Conservation (phyloP, 2,113 vertebrate species). For the Cryptomyrus ogoouensis region DNA sequence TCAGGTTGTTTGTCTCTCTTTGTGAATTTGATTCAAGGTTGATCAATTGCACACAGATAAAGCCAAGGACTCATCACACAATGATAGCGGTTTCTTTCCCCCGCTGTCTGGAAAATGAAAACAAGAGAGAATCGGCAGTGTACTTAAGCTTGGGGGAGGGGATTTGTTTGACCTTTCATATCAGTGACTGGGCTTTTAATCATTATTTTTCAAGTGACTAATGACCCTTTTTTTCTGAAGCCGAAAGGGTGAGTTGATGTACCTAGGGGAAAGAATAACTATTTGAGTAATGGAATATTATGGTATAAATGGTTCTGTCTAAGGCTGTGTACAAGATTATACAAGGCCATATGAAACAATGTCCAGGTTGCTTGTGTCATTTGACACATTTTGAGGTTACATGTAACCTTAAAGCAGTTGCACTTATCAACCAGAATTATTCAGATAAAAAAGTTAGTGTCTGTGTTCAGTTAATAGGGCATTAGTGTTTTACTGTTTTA, state of each 20-base stretch:
- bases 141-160: not conserved
- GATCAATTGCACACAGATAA: conserved; percentile 5
- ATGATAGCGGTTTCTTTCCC: not conserved
- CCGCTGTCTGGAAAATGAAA: not conserved
- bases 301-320: not conserved
- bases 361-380: not conserved
- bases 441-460: not conserved
- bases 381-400: not conserved
- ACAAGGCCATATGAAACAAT: not conserved
- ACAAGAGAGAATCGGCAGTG: not conserved
- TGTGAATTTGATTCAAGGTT: conserved; percentile 1
- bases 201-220: not conserved
- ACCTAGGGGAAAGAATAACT: not conserved
- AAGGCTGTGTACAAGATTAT: not conserved
- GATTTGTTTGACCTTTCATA: not conserved
- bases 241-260: not conserved
- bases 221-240: not conserved
- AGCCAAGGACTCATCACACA: not conserved
- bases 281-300: not conserved
- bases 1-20: not conserved
- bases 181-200: not conserved
- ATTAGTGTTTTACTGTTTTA: not conserved
- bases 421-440: not conserved
- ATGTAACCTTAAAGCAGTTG: not conserved
- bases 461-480: too few species aligned